Percentiles rank a stretch among this genome's conserved stretches.
phyloP scores from a whole-genome alignment of 2,113 vertebrate species.

The Bufo gargarizans region DNA sequence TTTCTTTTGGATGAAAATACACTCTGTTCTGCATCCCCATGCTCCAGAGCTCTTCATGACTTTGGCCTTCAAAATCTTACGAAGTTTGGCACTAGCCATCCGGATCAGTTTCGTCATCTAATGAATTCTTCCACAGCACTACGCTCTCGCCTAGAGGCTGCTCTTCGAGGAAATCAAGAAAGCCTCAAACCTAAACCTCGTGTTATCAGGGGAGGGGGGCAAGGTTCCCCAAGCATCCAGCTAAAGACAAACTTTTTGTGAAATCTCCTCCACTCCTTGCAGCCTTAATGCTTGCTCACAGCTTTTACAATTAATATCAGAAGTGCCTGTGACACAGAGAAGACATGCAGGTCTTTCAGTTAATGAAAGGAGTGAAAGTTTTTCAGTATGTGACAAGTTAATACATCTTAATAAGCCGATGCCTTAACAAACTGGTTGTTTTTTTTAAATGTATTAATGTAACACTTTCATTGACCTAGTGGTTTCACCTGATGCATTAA shows the following conservation, averaged over 20 bases:
- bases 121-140: constrained; percentile 83
- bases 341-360: neutral
- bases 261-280: constrained; percentile 55
- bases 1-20: constrained; percentile 92
- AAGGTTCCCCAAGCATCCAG: constrained; percentile 84
- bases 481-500: neutral
- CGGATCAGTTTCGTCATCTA: constrained; percentile 82
- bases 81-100: constrained; percentile 86
- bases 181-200: constrained; percentile 76
- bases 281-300: constrained; percentile 22
- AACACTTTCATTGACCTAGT: neutral
- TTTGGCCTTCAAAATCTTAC: constrained; percentile 87
- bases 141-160: constrained; percentile 89
- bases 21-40: constrained; percentile 76
- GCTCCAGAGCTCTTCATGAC: constrained; percentile 82
- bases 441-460: neutral
- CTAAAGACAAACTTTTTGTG: constrained; percentile 92
- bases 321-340: constrained; percentile 1
- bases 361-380: neutral
- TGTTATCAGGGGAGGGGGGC: constrained; percentile 70
- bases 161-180: constrained; percentile 88
- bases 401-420: neutral
- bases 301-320: neutral
- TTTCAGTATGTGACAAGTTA: neutral
- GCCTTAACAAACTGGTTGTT: constrained; percentile 43